Evolutionary conservation across 2,797 vertebrate species (phyloP).

Genomic region (Mus minutoides): DNA sequence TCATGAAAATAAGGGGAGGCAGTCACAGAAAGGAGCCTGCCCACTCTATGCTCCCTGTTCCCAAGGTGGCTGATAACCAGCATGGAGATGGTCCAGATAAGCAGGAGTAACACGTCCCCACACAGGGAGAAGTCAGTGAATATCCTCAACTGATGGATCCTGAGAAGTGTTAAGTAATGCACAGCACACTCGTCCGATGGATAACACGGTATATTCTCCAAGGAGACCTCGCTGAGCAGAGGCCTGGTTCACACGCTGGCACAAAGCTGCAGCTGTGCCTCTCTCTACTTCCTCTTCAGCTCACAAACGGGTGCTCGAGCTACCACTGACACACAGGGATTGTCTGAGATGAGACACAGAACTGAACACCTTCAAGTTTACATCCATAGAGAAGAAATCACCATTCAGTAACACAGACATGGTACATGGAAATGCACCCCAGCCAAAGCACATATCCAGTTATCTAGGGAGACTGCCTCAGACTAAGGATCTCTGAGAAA

Average conservation of each 20-base stretch:
- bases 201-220: not conserved
- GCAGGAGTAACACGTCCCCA: not conserved
- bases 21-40: not conserved
- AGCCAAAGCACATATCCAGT: not conserved
- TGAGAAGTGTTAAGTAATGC: not conserved
- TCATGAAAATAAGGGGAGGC: not conserved
- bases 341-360: not conserved
- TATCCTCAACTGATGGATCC: not conserved
- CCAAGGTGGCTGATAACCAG: not conserved
- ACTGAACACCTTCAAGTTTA: not conserved
- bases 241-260: not conserved
- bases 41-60: not conserved
- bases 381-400: not conserved
- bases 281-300: not conserved
- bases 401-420: not conserved
- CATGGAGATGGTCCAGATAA: slow-evolving; percentile 38
- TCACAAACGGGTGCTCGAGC: not conserved
- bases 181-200: not conserved
- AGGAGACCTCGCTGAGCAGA: not conserved
- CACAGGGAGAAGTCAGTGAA: not conserved
- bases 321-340: no score
- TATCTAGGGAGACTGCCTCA: not conserved
- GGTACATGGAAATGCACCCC: not conserved
- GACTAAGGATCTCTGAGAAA: slow-evolving; percentile 21
- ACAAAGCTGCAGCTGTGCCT: not conserved